Evolutionary conservation across 2,797 vertebrate species (phyloP).

Genomic region (Rhinichthys osculus): DNA sequence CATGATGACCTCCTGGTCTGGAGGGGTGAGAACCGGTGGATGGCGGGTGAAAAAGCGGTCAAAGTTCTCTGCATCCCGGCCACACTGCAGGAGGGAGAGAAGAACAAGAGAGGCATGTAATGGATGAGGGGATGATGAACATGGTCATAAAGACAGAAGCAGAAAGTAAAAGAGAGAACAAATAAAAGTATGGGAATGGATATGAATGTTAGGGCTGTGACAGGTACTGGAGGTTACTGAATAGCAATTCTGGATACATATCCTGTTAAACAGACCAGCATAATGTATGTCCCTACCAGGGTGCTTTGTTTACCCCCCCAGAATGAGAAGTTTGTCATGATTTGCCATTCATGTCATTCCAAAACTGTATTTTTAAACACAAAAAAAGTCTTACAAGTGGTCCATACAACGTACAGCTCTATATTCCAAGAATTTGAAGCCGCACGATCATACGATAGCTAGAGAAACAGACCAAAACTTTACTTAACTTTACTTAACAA

Average conservation of each 20-base stretch:
- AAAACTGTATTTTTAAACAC: background rate
- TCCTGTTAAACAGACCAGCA: slow-evolving; percentile 20
- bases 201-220: slow-evolving; percentile 56
- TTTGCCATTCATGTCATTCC: background rate
- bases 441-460: too few species aligned
- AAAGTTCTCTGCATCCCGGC: slow-evolving; percentile 98
- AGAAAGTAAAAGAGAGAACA: slow-evolving; percentile 40
- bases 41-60: slow-evolving; percentile 99
- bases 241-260: slow-evolving; percentile 25
- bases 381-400: background rate
- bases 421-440: background rate
- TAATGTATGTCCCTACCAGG: background rate
- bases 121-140: slow-evolving; percentile 68
- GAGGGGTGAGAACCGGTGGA: slow-evolving; percentile 95
- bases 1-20: slow-evolving; percentile 99
- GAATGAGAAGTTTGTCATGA: background rate
- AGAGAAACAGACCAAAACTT: background rate
- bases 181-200: slow-evolving; percentile 34
- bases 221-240: background rate
- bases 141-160: slow-evolving; percentile 35
- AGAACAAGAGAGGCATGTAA: slow-evolving; percentile 64
- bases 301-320: background rate
- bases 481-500: background rate
- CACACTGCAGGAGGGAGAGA: slow-evolving; percentile 86
- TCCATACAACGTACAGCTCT: background rate